These are phyloP conservation scores for Poecilia velifera DNA, from an alignment of 2,797 vertebrate genomes.

Conservation along the genomic window DNA sequence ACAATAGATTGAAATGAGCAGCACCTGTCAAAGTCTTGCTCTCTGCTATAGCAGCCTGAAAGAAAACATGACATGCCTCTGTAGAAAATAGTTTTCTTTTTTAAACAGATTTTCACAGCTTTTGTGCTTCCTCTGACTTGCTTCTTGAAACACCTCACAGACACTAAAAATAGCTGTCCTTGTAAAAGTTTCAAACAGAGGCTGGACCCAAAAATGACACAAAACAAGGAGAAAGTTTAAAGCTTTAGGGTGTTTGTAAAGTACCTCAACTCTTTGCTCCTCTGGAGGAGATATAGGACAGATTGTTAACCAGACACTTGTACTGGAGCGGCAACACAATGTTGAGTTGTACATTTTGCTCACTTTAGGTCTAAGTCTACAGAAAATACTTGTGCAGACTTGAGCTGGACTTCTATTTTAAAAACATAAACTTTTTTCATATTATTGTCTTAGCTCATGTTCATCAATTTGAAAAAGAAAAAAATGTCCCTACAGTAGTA, in stretches of 20 bases:
- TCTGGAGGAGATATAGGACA: background rate
- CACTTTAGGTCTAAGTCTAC: background rate
- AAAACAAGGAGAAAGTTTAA: background rate
- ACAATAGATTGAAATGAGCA: background rate
- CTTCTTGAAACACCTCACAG: background rate
- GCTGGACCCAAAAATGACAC: background rate
- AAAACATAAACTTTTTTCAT: background rate
- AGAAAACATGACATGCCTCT: background rate
- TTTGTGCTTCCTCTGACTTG: background rate
- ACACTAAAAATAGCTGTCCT: background rate
- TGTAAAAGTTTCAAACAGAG: background rate
- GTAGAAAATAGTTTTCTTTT: conserved; percentile 7
- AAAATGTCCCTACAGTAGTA: background rate
- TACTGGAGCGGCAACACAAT: background rate
- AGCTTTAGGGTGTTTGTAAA: background rate
- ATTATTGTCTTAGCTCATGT: background rate
- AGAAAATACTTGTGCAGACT: background rate
- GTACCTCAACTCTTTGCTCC: background rate
- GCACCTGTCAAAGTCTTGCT: background rate
- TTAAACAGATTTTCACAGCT: background rate
- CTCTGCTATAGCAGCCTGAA: background rate
- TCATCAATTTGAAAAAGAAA: background rate
- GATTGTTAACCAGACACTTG: background rate
- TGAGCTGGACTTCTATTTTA: background rate
- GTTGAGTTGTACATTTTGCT: background rate